Percentiles rank a stretch among this genome's conserved stretches.
Evolutionary conservation across 1,140 invertebrate genomes (phyloP).

Genomic region (Anadara kagoshimensis): DNA sequence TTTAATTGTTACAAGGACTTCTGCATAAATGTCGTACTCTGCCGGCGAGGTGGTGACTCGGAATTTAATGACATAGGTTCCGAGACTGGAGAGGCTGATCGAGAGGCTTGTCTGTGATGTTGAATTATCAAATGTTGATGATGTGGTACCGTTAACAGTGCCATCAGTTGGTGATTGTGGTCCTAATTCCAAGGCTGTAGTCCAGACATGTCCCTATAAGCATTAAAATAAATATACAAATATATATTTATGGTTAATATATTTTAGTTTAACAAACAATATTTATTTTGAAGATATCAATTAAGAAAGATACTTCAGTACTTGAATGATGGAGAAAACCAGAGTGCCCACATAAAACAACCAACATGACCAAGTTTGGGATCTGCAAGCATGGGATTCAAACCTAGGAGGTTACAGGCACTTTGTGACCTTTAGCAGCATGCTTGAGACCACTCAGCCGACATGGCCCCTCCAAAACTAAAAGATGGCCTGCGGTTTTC

Average conservation of each 20-base stretch:
- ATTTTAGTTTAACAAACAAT: not conserved
- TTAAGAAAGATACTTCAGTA: no score
- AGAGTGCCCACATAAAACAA: no score
- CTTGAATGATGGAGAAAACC: no score
- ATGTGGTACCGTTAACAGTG: constrained; percentile 20
- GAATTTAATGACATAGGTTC: constrained; percentile 44
- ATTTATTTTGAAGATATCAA: no score
- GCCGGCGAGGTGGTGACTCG: constrained; percentile 40
- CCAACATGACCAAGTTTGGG: no score
- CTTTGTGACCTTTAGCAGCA: no score
- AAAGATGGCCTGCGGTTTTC: no score
- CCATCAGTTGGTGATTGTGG: constrained; percentile 34
- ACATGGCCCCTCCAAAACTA: no score
- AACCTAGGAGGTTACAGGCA: no score
- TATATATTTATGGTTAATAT: no score
- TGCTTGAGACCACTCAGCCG: no score
- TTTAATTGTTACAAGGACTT: constrained; percentile 33
- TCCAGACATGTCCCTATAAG: constrained; percentile 52
- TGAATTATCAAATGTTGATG: constrained; percentile 28
- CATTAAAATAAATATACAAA: not conserved
- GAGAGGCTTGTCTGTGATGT: constrained; percentile 36
- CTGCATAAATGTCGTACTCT: constrained; percentile 41
- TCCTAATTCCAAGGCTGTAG: constrained; percentile 29
- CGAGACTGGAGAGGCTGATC: constrained; percentile 37
- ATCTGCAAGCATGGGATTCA: no score